Conservation (phyloP, 1,140 invertebrate genomes). For the Diploscapter pachys region DNA sequence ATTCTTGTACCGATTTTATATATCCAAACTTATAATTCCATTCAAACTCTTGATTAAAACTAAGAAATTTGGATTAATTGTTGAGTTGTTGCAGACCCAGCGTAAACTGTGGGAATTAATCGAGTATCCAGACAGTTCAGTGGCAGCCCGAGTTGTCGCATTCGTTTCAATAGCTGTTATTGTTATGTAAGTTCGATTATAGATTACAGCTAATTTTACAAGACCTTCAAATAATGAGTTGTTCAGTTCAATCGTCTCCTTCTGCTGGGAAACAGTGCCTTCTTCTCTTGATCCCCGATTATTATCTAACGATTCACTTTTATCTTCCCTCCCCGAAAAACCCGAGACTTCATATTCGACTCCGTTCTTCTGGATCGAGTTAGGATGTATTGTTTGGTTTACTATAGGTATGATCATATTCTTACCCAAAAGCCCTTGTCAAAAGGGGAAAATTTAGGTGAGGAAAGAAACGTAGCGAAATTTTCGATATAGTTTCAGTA, state of each 20-base stretch:
- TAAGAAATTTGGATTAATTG: background rate
- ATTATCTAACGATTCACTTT: background rate
- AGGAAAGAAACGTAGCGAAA: background rate
- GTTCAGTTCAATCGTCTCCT: constrained; percentile 96
- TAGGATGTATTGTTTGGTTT: constrained; percentile 73
- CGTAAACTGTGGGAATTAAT: constrained; percentile 86
- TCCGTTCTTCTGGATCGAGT: constrained; percentile 96
- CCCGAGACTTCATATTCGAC: constrained; percentile 65
- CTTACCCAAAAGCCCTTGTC: background rate
- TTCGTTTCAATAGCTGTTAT: constrained; percentile 99
- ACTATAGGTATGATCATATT: constrained; percentile 42
- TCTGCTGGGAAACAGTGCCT: constrained; percentile 97
- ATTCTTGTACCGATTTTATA: too few species aligned
- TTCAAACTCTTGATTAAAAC: too few species aligned
- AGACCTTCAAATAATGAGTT: background rate
- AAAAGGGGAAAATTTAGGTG: too few species aligned
- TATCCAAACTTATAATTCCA: too few species aligned
- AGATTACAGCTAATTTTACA: background rate
- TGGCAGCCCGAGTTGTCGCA: constrained; percentile 93
- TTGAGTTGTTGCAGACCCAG: constrained; percentile 1
- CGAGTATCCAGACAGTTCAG: constrained; percentile 98
- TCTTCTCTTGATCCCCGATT: background rate
- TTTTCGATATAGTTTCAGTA: background rate
- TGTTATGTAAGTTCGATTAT: constrained; percentile 53
- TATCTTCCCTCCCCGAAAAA: constrained; percentile 71